Evolutionary conservation across 2,113 vertebrate species (phyloP).

Genomic region (Mungos mungo): DNA sequence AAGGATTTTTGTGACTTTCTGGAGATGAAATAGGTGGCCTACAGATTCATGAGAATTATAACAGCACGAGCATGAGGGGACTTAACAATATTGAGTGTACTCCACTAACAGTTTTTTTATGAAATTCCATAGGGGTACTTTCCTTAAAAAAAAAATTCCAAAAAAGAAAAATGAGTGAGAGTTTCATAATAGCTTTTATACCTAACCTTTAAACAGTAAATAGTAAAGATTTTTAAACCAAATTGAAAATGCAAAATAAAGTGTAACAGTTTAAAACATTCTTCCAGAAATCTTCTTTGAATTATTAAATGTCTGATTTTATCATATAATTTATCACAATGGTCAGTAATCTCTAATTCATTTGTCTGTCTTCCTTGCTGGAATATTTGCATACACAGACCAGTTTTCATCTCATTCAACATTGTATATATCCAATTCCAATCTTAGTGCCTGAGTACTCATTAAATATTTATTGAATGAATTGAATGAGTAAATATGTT

Average conservation of each 20-base stretch:
- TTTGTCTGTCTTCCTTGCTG: neutral
- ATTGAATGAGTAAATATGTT: neutral
- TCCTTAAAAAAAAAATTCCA: neutral
- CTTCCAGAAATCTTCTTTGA: neutral
- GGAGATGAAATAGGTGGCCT: neutral
- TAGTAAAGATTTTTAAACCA: neutral
- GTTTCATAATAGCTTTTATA: neutral
- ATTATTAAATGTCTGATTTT: neutral
- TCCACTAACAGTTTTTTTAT: neutral
- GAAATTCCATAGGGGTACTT: neutral
- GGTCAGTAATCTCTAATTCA: neutral
- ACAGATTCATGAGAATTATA: neutral
- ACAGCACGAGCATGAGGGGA: neutral
- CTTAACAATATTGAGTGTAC: neutral
- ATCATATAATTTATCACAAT: neutral
- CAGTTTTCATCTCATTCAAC: neutral
- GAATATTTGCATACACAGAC: neutral
- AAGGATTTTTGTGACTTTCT: slow-evolving; percentile 7
- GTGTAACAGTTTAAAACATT: neutral
- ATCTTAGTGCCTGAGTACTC: neutral
- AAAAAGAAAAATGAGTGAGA: slow-evolving; percentile 13
- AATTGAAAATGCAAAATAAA: slow-evolving; percentile 9
- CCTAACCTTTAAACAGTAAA: neutral
- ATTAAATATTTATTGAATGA: neutral
- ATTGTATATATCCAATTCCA: neutral